Evolutionary conservation across 2,888 invertebrate species (phyloP), one percentile per base, ranked within the genome.

Genomic region (Apamea sordens): DNA sequence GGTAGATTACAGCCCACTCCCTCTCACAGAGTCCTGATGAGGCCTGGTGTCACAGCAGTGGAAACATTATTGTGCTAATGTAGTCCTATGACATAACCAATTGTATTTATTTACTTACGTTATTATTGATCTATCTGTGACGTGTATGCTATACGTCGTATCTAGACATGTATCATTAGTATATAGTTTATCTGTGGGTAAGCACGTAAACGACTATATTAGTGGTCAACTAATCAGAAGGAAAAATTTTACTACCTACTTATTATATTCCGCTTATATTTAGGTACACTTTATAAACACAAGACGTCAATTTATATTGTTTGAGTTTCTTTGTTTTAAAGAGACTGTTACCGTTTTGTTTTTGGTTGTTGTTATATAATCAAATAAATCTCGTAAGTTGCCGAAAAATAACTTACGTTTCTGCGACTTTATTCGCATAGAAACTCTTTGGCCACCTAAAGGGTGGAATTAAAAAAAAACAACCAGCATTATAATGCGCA

Each of bases 121-220:
- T 65, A 59, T 50, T 68, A 47, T 50, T 56, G 5, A 44, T 41
- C 2, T 32, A n/a, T 32, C 13, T 41, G 61, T 82, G 80, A 79
- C 80, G 85, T 85, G 41, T 61, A 21, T 24, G 0, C 28, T 71
- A 59, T 32, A 65, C 5, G n/a, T 83, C 10, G 10, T 32, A 67
- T 24, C 13, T 53, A 76, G 15, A 24, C 44, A 50, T 2, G 70
- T 50, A 84, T 65, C 50, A 71, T 53, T 71, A 61, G 13, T 69
- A 67, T 56, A 28, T 50, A 15, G 6, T 56, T 85, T 59, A 73
- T 74, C 50, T 61, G 44, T 85, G 13, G 56, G n/a, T 5, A 59
- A 11, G 41, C 28, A 79, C 24, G n/a, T 70, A 73, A 59, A 80
- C 41, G 41, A 44, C 28, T 15, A 44, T n/a, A 74, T 67, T 50